Evolutionary conservation across 2,888 invertebrate genomes (phyloP).

Genomic region (Netelia fuscicornis): DNA sequence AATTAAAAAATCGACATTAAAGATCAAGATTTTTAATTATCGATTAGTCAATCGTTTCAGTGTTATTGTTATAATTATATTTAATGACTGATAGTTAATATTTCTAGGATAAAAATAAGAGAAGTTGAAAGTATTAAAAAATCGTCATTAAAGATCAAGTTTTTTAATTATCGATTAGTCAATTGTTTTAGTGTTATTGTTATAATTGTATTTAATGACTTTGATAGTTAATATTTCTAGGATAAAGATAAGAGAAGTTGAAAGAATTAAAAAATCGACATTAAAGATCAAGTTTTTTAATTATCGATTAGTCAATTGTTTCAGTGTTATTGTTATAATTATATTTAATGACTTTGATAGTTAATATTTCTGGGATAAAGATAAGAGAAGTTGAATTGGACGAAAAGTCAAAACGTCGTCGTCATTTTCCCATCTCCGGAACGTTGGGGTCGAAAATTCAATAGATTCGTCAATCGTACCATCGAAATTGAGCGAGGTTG

Average conservation of each 20-base stretch:
- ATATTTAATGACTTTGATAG: background rate
- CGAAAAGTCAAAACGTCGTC: background rate
- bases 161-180: background rate
- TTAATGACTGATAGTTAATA: background rate
- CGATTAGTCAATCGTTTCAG: background rate
- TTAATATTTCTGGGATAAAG: background rate
- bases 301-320: background rate
- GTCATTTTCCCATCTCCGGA: too few species aligned
- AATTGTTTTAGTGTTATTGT: background rate
- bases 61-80: too few species aligned
- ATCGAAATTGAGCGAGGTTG: too few species aligned
- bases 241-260: background rate
- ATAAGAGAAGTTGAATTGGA: background rate
- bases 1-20: background rate
- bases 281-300: background rate
- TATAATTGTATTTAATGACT: background rate
- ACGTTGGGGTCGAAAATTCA: too few species aligned
- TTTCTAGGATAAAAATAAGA: background rate
- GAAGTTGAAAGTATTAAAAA: background rate
- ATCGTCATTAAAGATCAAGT: background rate
- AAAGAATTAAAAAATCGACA: background rate
- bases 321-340: too few species aligned
- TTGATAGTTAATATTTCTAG: background rate
- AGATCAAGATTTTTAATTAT: background rate
- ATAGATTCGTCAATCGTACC: too few species aligned